Evolutionary conservation across 2,113 vertebrate genomes (phyloP), one percentile per base, ranked within the genome.

Genomic region (Apteryx mantelli): DNA sequence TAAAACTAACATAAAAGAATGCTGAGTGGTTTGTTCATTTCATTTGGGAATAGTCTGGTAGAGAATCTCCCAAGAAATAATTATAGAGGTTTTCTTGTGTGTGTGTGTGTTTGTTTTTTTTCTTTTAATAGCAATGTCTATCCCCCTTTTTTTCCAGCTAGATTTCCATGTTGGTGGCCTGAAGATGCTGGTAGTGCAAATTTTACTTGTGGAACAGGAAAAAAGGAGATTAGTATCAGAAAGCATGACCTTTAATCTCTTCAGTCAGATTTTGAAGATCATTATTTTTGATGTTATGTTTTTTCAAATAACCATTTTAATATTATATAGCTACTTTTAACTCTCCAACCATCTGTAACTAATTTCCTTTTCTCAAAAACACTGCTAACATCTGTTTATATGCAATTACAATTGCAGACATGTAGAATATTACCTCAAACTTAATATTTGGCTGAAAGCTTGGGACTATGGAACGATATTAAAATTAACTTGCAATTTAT

Each of bases 401-500:
- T 9, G 4, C 6, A 90, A 58, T 91, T 96, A 61, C 18, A 88
- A 65, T 11, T 88, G 16, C n/a, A 79, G 7, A 4, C 63, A 78
- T 80, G 83, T 55, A 91, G 65, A 96, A 64, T 85, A 90, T 82
- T 89, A 68, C 30, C 48, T 75, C 44, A 89, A n/a, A 85, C 32
- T 87, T 73, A 88, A 76, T 90, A 91, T 76, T 91, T 89, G 53
- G 24, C 11, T 90, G 79, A 95, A 85, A 95, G 3, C 32, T 75
- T 77, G 32, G 32, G n/a, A 73, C 25, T 83, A 40, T 79, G 73
- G 24, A 93, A 92, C 80, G 11, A 68, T 82, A 71, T 53, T 88
- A 92, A 88, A 97, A 94, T 91, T 92, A 82, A 50, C 19, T 40
- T 89, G 20, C 9, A 80, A 68, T 93, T 92, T 80, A 85, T 79